Evolutionary conservation across 2,888 invertebrate genomes (phyloP).

Genomic region (Drosophila austrosaltans): DNA sequence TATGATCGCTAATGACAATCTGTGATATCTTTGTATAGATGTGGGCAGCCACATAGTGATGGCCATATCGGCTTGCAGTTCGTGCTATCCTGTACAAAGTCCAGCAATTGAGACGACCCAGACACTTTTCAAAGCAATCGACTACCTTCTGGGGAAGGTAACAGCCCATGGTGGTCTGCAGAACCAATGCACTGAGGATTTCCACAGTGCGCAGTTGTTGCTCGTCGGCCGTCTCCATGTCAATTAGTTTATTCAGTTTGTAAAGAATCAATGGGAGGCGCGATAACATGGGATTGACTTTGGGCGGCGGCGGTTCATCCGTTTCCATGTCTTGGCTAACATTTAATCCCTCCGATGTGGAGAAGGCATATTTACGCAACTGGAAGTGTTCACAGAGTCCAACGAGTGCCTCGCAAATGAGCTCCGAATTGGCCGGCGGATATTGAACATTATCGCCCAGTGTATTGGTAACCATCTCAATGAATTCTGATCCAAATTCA

Average conservation of each 20-base stretch:
- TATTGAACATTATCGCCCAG: conserved; percentile 81
- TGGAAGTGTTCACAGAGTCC: conserved; percentile 88
- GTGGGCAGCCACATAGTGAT: conserved; percentile 88
- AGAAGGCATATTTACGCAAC: conserved; percentile 74
- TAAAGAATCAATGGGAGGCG: conserved; percentile 80
- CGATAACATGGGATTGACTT: conserved; percentile 74
- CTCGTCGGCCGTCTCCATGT: conserved; percentile 63
- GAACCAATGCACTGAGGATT: conserved; percentile 91
- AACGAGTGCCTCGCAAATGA: conserved; percentile 90
- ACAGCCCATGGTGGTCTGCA: conserved; percentile 91
- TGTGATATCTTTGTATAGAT: conserved; percentile 87
- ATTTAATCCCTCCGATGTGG: conserved; percentile 41
- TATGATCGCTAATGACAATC: conserved; percentile 92
- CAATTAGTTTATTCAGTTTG: conserved; percentile 78
- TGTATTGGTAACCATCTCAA: conserved; percentile 86
- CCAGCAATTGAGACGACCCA: conserved; percentile 89
- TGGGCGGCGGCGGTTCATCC: conserved; percentile 56
- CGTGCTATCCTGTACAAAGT: conserved; percentile 93
- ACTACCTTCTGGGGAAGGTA: conserved; percentile 87
- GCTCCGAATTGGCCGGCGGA: conserved; percentile 81
- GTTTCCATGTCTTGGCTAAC: conserved; percentile 70
- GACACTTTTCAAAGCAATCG: conserved; percentile 86
- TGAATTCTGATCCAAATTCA: conserved; percentile 87
- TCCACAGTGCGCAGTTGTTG: conserved; percentile 86
- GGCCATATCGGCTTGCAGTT: conserved; percentile 93